Evolutionary conservation across 1,140 invertebrate species (phyloP), one percentile per base, ranked within the genome.

Genomic region (Pseudachorutes palmiensis): DNA sequence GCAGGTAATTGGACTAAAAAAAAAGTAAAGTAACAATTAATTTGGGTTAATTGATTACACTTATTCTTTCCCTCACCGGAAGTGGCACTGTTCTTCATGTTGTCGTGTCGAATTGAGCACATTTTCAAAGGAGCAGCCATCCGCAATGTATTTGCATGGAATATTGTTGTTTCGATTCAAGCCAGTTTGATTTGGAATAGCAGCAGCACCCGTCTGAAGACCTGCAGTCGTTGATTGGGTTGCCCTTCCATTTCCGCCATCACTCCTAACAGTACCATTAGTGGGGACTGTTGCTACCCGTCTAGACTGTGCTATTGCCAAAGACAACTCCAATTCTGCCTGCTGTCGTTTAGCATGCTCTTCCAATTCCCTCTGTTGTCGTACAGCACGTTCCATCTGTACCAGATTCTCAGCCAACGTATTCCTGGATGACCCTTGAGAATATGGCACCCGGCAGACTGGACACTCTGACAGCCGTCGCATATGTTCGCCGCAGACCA

Each of bases 361-460:
- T 45, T 45, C 9, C 36, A 9, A 19, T 45, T 45, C 9, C 36
- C 19, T 9, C 9, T 45, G 36, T 45, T 45, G 9, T 45, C 36
- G 36, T 45, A 12, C 36, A 45, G 36, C 36, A 12, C 36, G 9
- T 45, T 45, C 19, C 36, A 45, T 19, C 9, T 9, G 9, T 45
- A 45, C 36, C 9, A 45, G 36, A 12, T 9, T 58, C 22, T 58
- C 55, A 24, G 55, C 55, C n/a, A 58, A 5, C 12, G 22, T 12
- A 58, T 58, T 58, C 22, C 55, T 5, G 5, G 55, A 58, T 12
- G 24, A 9, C 22, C 55, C 55, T 28, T 58, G 5, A 22, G 5
- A 24, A 58, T 58, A 58, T 58, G 55, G 28, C n/a, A 58, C 28
- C 9, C 55, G n/a, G 55, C 55, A 58, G 55, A 58, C 55, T 5